These are phyloP conservation scores for Ammospiza nelsoni DNA, from an alignment of 2,113 vertebrate species.

Conservation along the genomic window DNA sequence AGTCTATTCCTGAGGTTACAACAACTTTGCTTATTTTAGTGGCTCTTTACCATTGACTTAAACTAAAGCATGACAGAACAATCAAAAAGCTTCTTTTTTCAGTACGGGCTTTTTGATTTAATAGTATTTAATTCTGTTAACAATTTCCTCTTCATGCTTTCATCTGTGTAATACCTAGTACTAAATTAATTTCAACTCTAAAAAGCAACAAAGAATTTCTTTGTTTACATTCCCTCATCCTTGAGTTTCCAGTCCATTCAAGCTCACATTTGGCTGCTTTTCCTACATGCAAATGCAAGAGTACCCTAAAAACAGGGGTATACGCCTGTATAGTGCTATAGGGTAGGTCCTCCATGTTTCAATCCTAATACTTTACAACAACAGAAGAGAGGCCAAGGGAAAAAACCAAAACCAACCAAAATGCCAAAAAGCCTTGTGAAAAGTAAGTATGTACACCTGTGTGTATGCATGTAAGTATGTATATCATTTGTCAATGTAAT, in stretches of 20 bases:
- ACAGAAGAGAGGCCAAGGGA: background rate
- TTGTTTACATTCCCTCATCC: background rate
- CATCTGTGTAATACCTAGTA: background rate
- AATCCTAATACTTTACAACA: background rate
- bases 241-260: background rate
- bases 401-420: background rate
- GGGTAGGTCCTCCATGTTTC: background rate
- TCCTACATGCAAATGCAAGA: background rate
- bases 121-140: background rate
- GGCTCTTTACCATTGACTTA: background rate
- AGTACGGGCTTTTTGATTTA: background rate
- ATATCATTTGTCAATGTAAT: background rate
- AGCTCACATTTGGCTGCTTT: background rate
- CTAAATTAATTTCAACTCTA: background rate
- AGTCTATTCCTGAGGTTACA: background rate
- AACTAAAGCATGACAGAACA: background rate
- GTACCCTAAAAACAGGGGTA: background rate
- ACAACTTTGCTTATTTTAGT: background rate
- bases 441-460: background rate
- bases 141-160: background rate
- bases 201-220: background rate
- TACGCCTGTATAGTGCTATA: background rate
- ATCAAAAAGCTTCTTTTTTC: background rate
- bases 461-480: too few relatives aligned
- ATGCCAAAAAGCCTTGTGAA: background rate